phyloP scores from a whole-genome alignment of 2,888 invertebrate species.

The Cerastis leucographa region DNA sequence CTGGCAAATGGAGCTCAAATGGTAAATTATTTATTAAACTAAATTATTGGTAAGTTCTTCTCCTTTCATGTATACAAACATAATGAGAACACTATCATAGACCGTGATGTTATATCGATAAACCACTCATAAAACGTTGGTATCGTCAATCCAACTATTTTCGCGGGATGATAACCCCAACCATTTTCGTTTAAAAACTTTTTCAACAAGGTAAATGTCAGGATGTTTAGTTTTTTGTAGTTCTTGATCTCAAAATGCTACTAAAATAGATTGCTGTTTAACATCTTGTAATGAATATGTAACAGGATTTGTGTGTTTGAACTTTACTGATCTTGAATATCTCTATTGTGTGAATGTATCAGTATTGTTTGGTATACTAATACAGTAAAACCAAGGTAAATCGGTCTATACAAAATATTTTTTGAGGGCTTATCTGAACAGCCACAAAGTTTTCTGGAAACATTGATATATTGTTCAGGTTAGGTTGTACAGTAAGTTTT shows the following conservation, averaged over 20 bases:
- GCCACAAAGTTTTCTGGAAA: too few species aligned
- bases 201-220: neutral
- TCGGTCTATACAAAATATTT: too few species aligned
- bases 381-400: too few species aligned
- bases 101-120: neutral
- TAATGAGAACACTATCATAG: neutral
- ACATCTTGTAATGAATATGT: conserved; percentile 53
- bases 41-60: neutral
- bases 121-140: too few species aligned
- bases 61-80: neutral
- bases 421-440: too few species aligned
- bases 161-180: neutral
- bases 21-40: neutral
- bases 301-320: conserved; percentile 48
- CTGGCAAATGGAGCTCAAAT: neutral
- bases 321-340: conserved; percentile 53
- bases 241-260: neutral
- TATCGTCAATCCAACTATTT: neutral
- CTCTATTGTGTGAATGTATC: too few species aligned
- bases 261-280: conserved; percentile 2
- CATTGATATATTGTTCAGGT: too few species aligned
- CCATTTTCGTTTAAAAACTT: neutral
- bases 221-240: neutral
- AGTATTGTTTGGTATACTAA: too few species aligned
- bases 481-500: too few species aligned